phyloP scores from a whole-genome alignment of 1,140 invertebrate species.

The Hycleus phaleratus region DNA sequence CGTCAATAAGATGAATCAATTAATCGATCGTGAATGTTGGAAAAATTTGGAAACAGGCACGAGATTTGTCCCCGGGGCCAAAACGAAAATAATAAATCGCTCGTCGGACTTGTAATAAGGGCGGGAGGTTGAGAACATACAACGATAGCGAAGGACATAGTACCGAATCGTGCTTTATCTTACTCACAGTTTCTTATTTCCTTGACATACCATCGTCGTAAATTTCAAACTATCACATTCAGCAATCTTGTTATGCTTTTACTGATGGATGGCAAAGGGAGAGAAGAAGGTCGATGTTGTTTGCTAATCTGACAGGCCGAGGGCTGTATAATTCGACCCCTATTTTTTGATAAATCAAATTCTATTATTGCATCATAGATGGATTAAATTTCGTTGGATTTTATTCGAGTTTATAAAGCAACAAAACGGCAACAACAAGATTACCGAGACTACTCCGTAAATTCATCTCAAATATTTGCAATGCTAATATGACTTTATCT shows the following conservation, averaged over 20 bases:
- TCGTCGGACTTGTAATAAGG: neutral
- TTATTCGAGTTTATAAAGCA: no score
- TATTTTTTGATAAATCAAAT: no score
- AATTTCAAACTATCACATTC: constrained; percentile 25
- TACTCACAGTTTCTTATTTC: constrained; percentile 27
- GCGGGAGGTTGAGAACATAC: no score
- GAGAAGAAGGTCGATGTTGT: constrained; percentile 17
- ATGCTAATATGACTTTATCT: no score
- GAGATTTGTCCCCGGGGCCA: neutral
- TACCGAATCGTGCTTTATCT: constrained; percentile 25
- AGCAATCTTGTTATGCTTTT: constrained; percentile 23
- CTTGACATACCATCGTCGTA: constrained; percentile 20
- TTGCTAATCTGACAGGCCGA: constrained; percentile 18
- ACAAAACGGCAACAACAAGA: no score
- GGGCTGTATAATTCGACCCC: no score
- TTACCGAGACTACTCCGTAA: no score
- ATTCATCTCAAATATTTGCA: no score
- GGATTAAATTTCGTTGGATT: no score
- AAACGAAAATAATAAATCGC: constrained; percentile 10
- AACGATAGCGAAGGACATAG: constrained; percentile 20
- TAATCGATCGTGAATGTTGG: no score
- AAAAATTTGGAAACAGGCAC: neutral
- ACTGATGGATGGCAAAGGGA: constrained; percentile 15
- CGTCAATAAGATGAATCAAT: no score
- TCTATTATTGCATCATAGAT: no score